Base-by-base conservation (phyloP, 2,797 vertebrate genomes). In the Poecilia velifera region DNA sequence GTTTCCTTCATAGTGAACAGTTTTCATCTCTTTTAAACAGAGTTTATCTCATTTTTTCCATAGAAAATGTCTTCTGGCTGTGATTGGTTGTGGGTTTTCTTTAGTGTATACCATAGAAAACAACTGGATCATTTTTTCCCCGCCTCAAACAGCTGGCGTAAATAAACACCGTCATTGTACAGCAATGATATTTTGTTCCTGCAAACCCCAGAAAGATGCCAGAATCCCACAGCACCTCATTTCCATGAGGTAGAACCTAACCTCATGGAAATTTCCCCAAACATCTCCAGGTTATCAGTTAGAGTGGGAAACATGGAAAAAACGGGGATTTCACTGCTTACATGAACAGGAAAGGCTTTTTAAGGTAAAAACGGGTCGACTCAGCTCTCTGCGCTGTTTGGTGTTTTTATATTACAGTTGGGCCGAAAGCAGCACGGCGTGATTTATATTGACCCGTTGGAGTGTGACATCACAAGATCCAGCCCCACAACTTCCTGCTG, bases 81-180 rank as follows among this genome's bases (percentile, higher is more conserved):
- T 66, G 13, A 39, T 25, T 68, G 22, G 66, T 1, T 68, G 20
- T 68, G 22, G 36, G 22, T 68, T 68, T 68, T 68, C 13, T 39
- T 43, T 41, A 39, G 1, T 66, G 34, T 66, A 4, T 9, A 39
- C 16, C 64, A 13, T 22, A 41, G 22, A 66, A 43, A 68, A 68
- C 39, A 41, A 13, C 18, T 68, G 39, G 36, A n/a, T 25, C 3
- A 4, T 20, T 41, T 22, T n/a, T n/a, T 12, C 1, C 6, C 6
- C 5, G 2, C 16, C 14, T 2, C 51, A 53, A 74, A 46, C 53
- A n/a, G 25, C 20, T 45, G 14, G 13, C 28, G 16, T 74, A 55
- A 83, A 77, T 77, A 31, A 64, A 51, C 43, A 34, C 71, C 51
- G 41, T 41, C 49, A 18, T 39, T 66, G 31, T 36, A 1, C 16